A percentile compares a stretch with the other conserved stretches of the same genome.
phyloP scores from a whole-genome alignment of 2,888 invertebrate genomes.

The Colostygia pectinataria region DNA sequence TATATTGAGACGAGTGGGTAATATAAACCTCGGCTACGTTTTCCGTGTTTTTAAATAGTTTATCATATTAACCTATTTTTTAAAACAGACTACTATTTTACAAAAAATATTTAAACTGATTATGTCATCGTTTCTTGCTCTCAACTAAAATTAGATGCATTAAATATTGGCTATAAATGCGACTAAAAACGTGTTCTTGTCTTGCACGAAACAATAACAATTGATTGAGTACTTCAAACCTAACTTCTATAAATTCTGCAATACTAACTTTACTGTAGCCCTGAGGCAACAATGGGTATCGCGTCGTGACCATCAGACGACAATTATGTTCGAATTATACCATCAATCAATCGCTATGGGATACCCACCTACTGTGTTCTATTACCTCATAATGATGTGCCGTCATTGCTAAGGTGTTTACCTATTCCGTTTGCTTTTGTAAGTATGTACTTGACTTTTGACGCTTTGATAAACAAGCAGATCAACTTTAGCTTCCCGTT shows the following conservation, averaged over 20 bases:
- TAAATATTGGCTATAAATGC: too few relatives aligned
- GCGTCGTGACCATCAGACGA: constrained; percentile 71
- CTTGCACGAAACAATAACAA: not conserved
- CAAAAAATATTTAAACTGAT: too few relatives aligned
- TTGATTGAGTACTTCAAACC: constrained; percentile 4
- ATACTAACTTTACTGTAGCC: constrained; percentile 34
- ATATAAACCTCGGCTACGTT: too few relatives aligned
- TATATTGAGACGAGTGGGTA: too few relatives aligned
- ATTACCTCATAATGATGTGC: constrained; percentile 34
- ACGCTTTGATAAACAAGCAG: constrained; percentile 8
- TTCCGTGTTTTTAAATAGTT: too few relatives aligned
- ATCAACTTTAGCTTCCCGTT: not conserved
- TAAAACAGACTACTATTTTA: too few relatives aligned
- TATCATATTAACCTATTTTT: too few relatives aligned
- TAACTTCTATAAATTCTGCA: constrained; percentile 9
- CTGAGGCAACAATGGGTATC: constrained; percentile 49
- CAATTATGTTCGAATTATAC: constrained; percentile 71
- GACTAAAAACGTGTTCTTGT: not conserved
- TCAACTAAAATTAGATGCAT: too few relatives aligned
- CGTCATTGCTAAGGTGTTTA: constrained; percentile 33
- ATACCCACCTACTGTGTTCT: constrained; percentile 43
- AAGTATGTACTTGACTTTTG: constrained; percentile 26
- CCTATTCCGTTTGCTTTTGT: constrained; percentile 26
- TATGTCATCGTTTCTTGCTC: too few relatives aligned
- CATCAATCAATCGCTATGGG: constrained; percentile 70